Conservation (phyloP, 1,140 invertebrate genomes). For the Rhynchophorus ferrugineus region DNA sequence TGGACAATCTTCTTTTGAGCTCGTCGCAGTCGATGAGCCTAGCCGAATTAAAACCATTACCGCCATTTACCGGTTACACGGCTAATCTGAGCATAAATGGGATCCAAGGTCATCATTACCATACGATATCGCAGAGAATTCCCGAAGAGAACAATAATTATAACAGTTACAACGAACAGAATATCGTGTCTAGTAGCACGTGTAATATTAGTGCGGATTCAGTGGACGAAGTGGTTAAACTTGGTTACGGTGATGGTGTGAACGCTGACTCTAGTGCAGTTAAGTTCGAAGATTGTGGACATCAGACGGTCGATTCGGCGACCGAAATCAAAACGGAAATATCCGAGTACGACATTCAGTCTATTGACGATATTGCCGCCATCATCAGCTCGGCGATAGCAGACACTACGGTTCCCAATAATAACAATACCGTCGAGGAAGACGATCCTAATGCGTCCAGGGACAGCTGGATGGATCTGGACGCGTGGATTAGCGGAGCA, state of each 20-base stretch:
- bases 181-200: conserved; percentile 60
- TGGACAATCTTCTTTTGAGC: conserved; percentile 57
- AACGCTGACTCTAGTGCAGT: conserved; percentile 43
- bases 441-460: conserved; percentile 59
- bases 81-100: conserved; percentile 75
- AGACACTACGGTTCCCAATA: conserved; percentile 69
- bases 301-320: conserved; percentile 42
- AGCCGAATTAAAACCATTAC: conserved; percentile 78
- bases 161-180: conserved; percentile 48
- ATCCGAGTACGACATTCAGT: conserved; percentile 61
- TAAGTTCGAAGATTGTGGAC: conserved; percentile 43
- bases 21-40: conserved; percentile 52
- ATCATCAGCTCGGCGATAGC: conserved; percentile 85
- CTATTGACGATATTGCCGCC: conserved; percentile 75
- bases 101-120: conserved; percentile 78
- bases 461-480: conserved; percentile 74
- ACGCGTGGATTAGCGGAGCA: conserved; percentile 73
- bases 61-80: conserved; percentile 78
- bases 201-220: conserved; percentile 48
- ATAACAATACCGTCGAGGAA: conserved; percentile 42
- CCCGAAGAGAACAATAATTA: conserved; percentile 52
- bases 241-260: conserved; percentile 40
- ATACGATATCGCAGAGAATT: conserved; percentile 65
- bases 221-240: conserved; percentile 43
- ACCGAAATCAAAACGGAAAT: conserved; percentile 44